These are phyloP conservation scores for Petrolisthes manimaculis DNA, from an alignment of 2,888 invertebrate species.

Conservation along the genomic window DNA sequence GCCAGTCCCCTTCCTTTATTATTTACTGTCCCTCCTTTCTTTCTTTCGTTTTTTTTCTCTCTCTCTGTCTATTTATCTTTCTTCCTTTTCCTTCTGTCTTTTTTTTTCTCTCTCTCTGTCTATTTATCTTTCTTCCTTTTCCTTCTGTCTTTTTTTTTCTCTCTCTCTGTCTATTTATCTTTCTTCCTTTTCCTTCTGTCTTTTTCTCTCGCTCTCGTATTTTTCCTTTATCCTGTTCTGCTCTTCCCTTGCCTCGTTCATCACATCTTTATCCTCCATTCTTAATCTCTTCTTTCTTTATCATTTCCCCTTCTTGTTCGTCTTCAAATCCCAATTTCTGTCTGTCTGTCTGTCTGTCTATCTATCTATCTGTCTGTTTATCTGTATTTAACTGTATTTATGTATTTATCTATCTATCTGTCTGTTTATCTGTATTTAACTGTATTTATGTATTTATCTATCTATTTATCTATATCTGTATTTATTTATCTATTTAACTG, in stretches of 20 bases:
- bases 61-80: not conserved
- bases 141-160: not conserved
- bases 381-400: too few relatives aligned
- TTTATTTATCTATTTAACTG: too few relatives aligned
- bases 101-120: not conserved
- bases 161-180: constrained; percentile 4
- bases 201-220: not conserved
- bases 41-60: not conserved
- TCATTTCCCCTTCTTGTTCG: not conserved
- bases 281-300: not conserved
- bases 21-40: not conserved
- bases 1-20: not conserved
- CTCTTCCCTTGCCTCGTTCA: not conserved
- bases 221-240: not conserved
- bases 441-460: too few relatives aligned
- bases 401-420: too few relatives aligned
- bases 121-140: constrained; percentile 9
- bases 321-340: not conserved
- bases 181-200: not conserved
- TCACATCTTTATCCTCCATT: not conserved
- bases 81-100: not conserved
- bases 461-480: too few relatives aligned
- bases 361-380: too few relatives aligned
- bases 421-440: too few relatives aligned
- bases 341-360: too few relatives aligned